phyloP scores from a whole-genome alignment of 2,888 invertebrate genomes.

The Limnephilus marmoratus region DNA sequence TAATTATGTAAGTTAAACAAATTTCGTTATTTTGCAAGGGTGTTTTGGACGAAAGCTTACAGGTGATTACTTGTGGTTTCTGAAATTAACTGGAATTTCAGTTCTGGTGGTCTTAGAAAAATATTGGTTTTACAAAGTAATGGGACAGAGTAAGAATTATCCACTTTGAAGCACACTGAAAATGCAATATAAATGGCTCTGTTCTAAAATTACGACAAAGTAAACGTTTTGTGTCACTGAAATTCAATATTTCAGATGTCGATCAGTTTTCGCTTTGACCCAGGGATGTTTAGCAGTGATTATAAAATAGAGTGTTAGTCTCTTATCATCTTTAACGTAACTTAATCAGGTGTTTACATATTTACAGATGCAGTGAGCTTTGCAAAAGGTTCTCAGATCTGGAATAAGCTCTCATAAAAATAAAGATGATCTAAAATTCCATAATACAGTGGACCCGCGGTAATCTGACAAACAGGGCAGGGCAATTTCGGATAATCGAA shows the following conservation, averaged over 20 bases:
- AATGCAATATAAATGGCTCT: too few species aligned
- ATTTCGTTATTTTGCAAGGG: neutral
- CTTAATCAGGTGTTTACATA: neutral
- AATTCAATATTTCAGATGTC: too few species aligned
- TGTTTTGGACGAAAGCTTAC: neutral
- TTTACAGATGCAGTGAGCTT: neutral
- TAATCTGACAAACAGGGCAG: too few species aligned
- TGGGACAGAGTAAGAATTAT: neutral
- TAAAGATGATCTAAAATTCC: neutral
- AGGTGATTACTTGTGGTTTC: neutral
- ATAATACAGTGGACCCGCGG: too few species aligned
- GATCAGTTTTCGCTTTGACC: too few species aligned
- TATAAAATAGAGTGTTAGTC: too few species aligned
- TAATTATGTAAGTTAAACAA: neutral
- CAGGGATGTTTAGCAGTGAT: too few species aligned
- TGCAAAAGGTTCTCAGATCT: neutral
- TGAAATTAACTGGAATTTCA: neutral
- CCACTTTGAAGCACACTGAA: neutral
- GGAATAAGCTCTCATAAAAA: neutral
- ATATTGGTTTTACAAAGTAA: neutral
- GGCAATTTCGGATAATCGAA: too few species aligned
- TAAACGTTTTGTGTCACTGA: too few species aligned
- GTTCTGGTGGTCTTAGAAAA: neutral
- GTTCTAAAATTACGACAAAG: too few species aligned
- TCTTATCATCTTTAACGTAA: too few species aligned